Conservation (phyloP, 1,140 invertebrate genomes). For the Apis florea region DNA sequence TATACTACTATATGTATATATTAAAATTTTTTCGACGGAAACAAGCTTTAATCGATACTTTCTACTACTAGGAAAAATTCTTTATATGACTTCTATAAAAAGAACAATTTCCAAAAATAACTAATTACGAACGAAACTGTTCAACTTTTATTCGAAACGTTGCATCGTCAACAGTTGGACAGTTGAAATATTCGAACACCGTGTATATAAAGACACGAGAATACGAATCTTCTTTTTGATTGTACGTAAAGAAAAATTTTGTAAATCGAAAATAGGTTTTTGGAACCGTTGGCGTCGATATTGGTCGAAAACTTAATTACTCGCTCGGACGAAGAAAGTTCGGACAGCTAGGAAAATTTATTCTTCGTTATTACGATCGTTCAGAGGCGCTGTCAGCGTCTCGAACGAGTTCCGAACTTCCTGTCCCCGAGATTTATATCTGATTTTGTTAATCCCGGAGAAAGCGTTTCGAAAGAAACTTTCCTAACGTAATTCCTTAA, state of each 20-base stretch:
- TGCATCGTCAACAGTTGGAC: no score
- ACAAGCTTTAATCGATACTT: no score
- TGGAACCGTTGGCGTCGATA: conserved; percentile 21
- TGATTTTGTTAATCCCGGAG: conserved; percentile 17
- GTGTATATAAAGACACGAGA: no score
- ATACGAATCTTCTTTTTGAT: no score
- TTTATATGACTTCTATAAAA: no score
- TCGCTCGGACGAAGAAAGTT: conserved; percentile 24
- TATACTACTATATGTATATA: no score
- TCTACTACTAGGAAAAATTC: no score
- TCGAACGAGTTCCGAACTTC: conserved; percentile 26
- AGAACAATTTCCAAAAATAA: no score
- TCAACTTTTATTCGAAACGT: no score
- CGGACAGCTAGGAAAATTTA: conserved; percentile 21
- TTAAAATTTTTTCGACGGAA: no score
- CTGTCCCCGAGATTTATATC: conserved; percentile 14
- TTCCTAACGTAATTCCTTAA: conserved; percentile 10
- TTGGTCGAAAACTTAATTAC: conserved; percentile 43
- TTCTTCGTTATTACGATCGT: conserved; percentile 35
- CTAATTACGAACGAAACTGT: no score
- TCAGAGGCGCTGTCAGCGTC: conserved; percentile 2
- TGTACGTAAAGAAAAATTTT: neutral
- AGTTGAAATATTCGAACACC: no score
- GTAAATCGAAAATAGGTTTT: conserved; percentile 14
- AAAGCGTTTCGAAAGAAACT: neutral